These are phyloP conservation scores for Teleiodes luculella DNA, from an alignment of 2,888 invertebrate species.

Conservation along the genomic window DNA sequence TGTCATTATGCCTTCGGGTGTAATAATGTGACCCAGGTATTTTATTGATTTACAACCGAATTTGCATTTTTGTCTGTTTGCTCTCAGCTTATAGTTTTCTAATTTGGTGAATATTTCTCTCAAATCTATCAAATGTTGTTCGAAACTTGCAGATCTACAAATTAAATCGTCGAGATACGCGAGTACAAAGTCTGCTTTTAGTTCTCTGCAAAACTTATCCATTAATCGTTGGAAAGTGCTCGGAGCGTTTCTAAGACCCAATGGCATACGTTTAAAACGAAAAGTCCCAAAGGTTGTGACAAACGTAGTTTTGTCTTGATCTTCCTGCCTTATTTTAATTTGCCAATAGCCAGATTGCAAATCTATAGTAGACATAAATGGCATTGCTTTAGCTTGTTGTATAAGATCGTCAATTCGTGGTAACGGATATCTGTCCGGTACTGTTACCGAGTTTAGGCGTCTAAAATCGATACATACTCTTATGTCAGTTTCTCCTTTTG, in stretches of 20 bases:
- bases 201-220: conserved; percentile 23
- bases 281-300: conserved; percentile 34
- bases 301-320: conserved; percentile 33
- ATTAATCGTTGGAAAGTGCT: conserved; percentile 27
- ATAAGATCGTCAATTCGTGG: no score
- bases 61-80: conserved; percentile 22
- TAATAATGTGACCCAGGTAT: conserved; percentile 18
- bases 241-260: conserved; percentile 37
- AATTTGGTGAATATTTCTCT: conserved; percentile 20
- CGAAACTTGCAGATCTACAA: conserved; percentile 23
- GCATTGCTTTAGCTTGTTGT: conserved; percentile 20
- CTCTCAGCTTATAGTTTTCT: conserved; percentile 14
- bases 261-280: conserved; percentile 36
- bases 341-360: conserved; percentile 44
- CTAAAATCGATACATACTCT: conserved; percentile 45
- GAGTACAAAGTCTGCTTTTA: conserved; percentile 22
- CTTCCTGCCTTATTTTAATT: conserved; percentile 27
- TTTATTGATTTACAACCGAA: conserved; percentile 21
- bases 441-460: conserved; percentile 21
- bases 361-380: conserved; percentile 32
- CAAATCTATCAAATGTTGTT: conserved; percentile 27
- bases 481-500: conserved; percentile 38
- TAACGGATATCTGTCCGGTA: conserved; percentile 34
- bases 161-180: conserved; percentile 34
- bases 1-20: conserved; percentile 22